Percentiles rank a stretch among this genome's conserved stretches.
phyloP scores from a whole-genome alignment of 2,888 invertebrate genomes.

The Anagyrus pseudococci region DNA sequence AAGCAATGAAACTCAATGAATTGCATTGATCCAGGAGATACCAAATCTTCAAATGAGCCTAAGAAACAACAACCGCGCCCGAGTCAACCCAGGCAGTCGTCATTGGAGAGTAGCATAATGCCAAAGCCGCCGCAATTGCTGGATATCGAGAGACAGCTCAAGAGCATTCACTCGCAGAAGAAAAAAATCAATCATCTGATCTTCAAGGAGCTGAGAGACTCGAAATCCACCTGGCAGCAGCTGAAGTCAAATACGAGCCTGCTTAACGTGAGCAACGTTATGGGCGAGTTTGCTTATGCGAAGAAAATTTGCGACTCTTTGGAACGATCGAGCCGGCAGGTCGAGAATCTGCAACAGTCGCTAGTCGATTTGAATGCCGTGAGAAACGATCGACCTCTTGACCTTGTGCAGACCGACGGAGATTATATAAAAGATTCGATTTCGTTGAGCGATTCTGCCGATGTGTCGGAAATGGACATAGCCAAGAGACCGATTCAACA shows the following conservation, averaged over 20 bases:
- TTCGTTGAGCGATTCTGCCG: background rate
- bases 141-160: constrained; percentile 30
- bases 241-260: constrained; percentile 8
- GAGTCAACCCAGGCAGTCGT: background rate
- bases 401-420: background rate
- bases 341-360: constrained; percentile 16
- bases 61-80: background rate
- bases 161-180: constrained; percentile 28
- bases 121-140: constrained; percentile 7
- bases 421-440: background rate
- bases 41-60: background rate
- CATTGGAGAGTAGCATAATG: no score
- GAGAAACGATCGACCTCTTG: background rate
- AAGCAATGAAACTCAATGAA: no score
- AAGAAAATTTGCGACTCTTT: constrained; percentile 19
- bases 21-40: background rate
- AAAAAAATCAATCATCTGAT: constrained; percentile 31
- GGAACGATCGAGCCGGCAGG: constrained; percentile 20
- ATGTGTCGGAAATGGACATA: background rate
- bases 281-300: background rate
- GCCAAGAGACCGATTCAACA: background rate
- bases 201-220: constrained; percentile 24
- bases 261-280: background rate
- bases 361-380: background rate
- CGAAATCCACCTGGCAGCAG: constrained; percentile 28